These are phyloP conservation scores for Marmota flaviventris DNA, from an alignment of 2,113 vertebrate genomes.

Conservation along the genomic window DNA sequence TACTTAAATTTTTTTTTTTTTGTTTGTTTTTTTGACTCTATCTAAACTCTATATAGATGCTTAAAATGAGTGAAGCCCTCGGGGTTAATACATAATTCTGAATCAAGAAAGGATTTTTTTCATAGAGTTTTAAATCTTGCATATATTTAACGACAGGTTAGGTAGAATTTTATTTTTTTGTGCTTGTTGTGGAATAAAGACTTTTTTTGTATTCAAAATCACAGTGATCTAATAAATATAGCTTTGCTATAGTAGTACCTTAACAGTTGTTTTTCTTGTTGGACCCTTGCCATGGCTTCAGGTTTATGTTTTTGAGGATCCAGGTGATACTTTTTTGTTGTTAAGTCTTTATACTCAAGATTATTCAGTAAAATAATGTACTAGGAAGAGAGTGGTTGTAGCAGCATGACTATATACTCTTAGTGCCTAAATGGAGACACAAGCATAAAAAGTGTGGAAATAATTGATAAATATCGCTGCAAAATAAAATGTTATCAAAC, in stretches of 20 bases:
- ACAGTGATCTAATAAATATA: neutral
- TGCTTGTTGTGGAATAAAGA: neutral
- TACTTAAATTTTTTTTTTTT: neutral
- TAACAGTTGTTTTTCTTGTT: neutral
- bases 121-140: neutral
- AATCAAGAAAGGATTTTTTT: conserved; percentile 29
- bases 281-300: neutral
- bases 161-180: neutral
- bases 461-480: neutral
- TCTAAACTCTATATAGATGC: neutral
- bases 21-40: neutral
- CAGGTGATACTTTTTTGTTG: neutral
- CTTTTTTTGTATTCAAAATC: neutral
- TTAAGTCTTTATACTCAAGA: neutral
- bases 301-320: conserved; percentile 12
- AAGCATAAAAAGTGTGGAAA: neutral
- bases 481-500: neutral
- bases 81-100: neutral
- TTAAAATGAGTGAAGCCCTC: conserved; percentile 16
- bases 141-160: neutral
- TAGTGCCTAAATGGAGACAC: neutral
- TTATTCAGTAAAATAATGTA: neutral
- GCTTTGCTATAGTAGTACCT: neutral
- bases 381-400: neutral
- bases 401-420: neutral